Evolutionary conservation across 2,888 invertebrate genomes (phyloP).

Genomic region (Cinara cedri): DNA sequence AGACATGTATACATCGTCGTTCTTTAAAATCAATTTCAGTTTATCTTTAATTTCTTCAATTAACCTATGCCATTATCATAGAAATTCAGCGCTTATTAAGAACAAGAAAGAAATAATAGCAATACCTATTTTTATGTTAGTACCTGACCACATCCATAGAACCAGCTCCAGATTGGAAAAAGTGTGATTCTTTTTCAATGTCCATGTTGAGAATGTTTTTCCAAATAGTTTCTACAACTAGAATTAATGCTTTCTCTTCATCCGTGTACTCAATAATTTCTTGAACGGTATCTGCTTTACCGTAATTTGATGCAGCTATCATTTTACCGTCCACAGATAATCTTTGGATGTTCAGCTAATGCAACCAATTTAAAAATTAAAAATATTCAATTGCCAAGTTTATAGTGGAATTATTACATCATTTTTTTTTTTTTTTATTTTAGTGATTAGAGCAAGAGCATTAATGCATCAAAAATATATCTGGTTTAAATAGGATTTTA

Average conservation of each 20-base stretch:
- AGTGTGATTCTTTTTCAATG: slow-evolving; percentile 81
- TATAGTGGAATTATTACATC: no score
- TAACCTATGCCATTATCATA: slow-evolving; percentile 65
- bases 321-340: slow-evolving; percentile 80
- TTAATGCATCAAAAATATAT: no score
- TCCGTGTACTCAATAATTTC: slow-evolving; percentile 71
- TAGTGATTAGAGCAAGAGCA: no score
- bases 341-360: slow-evolving; percentile 75
- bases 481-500: no score
- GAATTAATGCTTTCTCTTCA: slow-evolving; percentile 75
- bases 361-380: neutral
- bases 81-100: slow-evolving; percentile 34
- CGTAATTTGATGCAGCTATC: slow-evolving; percentile 80
- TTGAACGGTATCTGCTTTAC: slow-evolving; percentile 68
- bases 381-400: neutral
- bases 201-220: slow-evolving; percentile 79
- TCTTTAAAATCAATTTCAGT: slow-evolving; percentile 77
- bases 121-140: neutral
- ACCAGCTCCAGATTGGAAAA: slow-evolving; percentile 93
- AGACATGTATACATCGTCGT: slow-evolving; percentile 92
- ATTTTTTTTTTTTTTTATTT: no score
- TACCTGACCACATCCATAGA: slow-evolving; percentile 94
- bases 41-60: slow-evolving; percentile 91
- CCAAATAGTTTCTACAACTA: slow-evolving; percentile 77
- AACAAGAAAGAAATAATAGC: neutral